Base-by-base conservation (phyloP, 64 coral and sea anemone genomes). In the Cladopsammia gracilis region DNA sequence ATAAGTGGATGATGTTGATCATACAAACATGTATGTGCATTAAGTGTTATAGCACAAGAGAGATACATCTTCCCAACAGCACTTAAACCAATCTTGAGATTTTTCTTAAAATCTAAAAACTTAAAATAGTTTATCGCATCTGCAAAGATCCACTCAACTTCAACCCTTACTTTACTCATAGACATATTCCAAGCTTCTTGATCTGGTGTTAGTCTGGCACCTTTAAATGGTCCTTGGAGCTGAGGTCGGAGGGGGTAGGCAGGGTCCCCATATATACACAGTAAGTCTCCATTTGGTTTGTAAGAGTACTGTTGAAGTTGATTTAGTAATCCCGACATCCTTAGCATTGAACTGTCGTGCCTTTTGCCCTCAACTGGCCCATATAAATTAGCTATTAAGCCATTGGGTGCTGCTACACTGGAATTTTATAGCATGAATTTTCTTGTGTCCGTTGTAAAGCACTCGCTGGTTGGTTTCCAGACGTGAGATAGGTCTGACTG, bases 41-140 rank as follows among this genome's bases (percentile, higher is more conserved):
- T 73, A 73, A 73, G 25, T 26, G 25, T 9, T 73, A 73, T 73
- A 73, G 70, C 70, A 73, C 70, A 73, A 73, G 70, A 73, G n/a
- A 73, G 70, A 73, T 73, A 73, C 70, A 73, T 73, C 70, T 73
- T 73, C 42, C 42, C 70, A 73, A 73, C 70, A 73, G 70, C 70
- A 23, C 70, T 73, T 73, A 73, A 73, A 73, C 70, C 70, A 34
- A 74, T 74, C 66, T 69, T 69, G 26, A 69, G 66, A 69, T 69
- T 69, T 25, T 69, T 69, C 66, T 69, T 25, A 3, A 69, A 69
- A 69, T 15, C 22, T 34, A 34, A 34, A 34, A 34, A 34, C 34
- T 60, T 60, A 16, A 60, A 60, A 60, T 66, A 15, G 34, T 66
- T 20, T 66, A 66, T n/a, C 62, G 20, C 62, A 66, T 66, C 62